Conservation (phyloP, 2,113 vertebrate genomes). For the Equus quagga region DNA sequence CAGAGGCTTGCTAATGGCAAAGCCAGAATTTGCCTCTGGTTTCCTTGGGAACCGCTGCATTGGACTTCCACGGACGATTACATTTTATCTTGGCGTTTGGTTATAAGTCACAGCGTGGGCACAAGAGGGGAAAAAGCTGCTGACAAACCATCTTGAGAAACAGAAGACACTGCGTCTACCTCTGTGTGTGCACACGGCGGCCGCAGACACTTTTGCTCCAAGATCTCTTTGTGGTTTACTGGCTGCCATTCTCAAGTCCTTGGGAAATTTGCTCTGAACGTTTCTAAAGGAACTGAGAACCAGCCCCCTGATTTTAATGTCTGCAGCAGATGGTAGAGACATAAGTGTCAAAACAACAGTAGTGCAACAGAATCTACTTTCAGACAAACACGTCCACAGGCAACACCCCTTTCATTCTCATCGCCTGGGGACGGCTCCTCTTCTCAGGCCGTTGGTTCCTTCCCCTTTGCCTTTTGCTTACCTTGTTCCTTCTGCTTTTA, state of each 20-base stretch:
- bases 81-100: background rate
- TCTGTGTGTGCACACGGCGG: background rate
- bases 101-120: background rate
- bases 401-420: background rate
- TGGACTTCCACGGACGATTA: background rate
- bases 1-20: background rate
- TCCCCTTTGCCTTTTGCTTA: background rate
- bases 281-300: constrained; percentile 62
- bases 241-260: constrained; percentile 44
- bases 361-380: background rate
- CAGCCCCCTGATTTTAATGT: constrained; percentile 55
- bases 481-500: background rate
- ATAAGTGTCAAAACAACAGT: background rate
- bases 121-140: background rate
- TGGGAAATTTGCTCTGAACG: constrained; percentile 52
- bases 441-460: background rate
- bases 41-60: background rate
- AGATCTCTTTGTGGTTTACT: constrained; percentile 62
- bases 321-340: background rate
- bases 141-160: constrained; percentile 43
- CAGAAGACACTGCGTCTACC: background rate
- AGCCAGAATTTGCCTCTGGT: background rate
- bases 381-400: background rate
- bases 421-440: background rate
- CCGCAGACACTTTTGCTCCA: constrained; percentile 16